Conservation (phyloP, 2,113 vertebrate species). For the Hemichromis elongatus region DNA sequence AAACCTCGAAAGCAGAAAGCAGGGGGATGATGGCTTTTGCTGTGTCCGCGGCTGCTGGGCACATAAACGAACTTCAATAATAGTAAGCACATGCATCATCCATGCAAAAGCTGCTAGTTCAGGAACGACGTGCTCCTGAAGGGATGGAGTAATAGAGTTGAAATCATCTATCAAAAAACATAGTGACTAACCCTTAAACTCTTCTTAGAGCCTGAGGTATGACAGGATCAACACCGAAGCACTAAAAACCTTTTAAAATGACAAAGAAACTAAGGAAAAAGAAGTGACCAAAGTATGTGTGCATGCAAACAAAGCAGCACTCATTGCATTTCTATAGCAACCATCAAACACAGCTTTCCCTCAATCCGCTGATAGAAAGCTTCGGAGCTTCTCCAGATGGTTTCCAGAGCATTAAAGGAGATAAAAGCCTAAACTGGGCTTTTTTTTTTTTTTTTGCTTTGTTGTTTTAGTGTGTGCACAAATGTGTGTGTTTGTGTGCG, state of each 20-base stretch:
- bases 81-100: neutral
- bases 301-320: neutral
- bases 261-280: neutral
- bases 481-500: neutral
- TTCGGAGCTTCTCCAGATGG: slow-evolving; percentile 3
- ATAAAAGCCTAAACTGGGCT: neutral
- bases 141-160: neutral
- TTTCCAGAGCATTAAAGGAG: slow-evolving; percentile 22
- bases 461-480: neutral
- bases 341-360: neutral
- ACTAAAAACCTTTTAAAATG: neutral
- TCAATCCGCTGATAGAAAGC: neutral
- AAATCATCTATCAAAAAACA: neutral
- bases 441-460: neutral
- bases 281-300: neutral
- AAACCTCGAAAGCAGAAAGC: neutral
- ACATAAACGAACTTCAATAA: neutral
- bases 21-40: neutral
- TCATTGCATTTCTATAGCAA: slow-evolving; percentile 1
- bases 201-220: neutral
- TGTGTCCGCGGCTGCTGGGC: neutral
- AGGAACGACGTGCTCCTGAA: neutral
- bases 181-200: neutral
- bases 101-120: neutral
- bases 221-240: too few species aligned